Evolutionary conservation across 2,797 vertebrate genomes (phyloP).

Genomic region (Hapalemur alaotrensis): DNA sequence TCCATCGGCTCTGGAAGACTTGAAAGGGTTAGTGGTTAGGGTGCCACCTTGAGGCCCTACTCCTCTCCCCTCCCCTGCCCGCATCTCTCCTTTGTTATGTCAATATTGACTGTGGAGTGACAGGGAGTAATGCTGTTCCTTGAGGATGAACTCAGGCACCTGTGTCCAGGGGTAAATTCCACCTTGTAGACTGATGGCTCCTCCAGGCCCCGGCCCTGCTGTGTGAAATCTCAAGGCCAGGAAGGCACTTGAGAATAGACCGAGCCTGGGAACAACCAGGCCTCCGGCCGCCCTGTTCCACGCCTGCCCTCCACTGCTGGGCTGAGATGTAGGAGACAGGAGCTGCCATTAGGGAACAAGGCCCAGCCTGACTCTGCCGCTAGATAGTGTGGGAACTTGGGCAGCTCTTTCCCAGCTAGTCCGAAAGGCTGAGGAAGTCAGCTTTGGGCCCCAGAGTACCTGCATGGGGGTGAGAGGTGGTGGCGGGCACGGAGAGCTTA

Average conservation of each 20-base stretch:
- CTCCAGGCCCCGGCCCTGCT: not conserved
- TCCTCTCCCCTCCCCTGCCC: not conserved
- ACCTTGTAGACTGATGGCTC: not conserved
- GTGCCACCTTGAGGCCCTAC: not conserved
- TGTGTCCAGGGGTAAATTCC: not conserved
- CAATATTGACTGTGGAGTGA: not conserved
- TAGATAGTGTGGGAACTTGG: not conserved
- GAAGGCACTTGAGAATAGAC: not conserved
- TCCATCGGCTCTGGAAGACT: not conserved
- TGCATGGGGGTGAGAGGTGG: fast-evolving
- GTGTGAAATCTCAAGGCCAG: not conserved
- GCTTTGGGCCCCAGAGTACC: not conserved
- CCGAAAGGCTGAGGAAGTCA: not conserved
- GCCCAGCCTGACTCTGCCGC: not conserved
- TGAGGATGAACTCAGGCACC: not conserved
- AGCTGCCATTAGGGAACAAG: not conserved
- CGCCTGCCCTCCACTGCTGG: not conserved
- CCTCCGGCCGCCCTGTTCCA: not conserved
- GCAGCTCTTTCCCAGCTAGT: not conserved
- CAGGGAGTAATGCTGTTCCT: not conserved
- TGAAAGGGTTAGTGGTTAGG: not conserved
- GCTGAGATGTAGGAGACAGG: not conserved
- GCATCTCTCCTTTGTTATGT: not conserved
- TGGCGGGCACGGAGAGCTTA: not conserved
- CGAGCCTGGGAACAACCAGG: not conserved